Evolutionary conservation across 2,888 invertebrate genomes (phyloP).

Genomic region (Urechis unicinctus): DNA sequence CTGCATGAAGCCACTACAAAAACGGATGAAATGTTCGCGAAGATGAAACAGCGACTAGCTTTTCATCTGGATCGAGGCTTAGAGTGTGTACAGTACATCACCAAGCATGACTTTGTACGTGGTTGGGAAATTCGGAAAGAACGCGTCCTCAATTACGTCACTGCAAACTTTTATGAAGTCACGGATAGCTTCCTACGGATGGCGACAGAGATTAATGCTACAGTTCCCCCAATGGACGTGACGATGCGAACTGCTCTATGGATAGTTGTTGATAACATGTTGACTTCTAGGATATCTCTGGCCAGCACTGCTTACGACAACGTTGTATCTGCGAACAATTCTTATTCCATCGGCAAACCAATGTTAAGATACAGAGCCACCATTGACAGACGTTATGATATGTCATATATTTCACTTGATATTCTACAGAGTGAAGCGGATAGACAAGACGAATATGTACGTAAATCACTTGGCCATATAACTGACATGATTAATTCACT

Average conservation of each 20-base stretch:
- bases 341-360: slow-evolving; percentile 5
- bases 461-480: neutral
- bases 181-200: neutral
- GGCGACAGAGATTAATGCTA: neutral
- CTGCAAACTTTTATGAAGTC: slow-evolving; percentile 6
- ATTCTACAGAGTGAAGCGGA: neutral
- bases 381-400: slow-evolving; percentile 8
- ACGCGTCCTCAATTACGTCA: slow-evolving; percentile 6
- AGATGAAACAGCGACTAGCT: neutral
- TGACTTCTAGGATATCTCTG: neutral
- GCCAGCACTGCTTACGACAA: slow-evolving; percentile 1
- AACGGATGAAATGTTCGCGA: slow-evolving; percentile 5
- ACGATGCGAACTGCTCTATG: neutral
- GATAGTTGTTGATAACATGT: neutral
- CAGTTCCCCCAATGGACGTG: neutral
- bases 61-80: slow-evolving; percentile 1
- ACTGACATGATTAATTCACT: neutral
- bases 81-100: slow-evolving; percentile 6
- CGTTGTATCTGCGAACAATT: slow-evolving; percentile 3
- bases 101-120: slow-evolving; percentile 12
- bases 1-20: neutral
- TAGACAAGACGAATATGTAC: neutral
- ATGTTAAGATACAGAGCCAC: slow-evolving; percentile 3
- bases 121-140: slow-evolving; percentile 10
- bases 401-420: too few species aligned